Evolutionary conservation across 2,888 invertebrate genomes (phyloP).

Genomic region (Apodemia duryi): DNA sequence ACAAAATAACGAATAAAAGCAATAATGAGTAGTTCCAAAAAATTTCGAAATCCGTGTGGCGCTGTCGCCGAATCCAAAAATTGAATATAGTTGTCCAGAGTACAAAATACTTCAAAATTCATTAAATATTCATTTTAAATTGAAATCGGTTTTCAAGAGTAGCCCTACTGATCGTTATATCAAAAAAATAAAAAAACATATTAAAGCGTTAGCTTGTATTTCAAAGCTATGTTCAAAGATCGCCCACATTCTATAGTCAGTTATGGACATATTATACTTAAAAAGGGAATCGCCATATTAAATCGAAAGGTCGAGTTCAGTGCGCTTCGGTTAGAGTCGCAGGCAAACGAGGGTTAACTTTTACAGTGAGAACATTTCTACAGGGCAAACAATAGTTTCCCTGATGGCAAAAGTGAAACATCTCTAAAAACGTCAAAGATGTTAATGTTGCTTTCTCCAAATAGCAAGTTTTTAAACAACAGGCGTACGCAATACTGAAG

Average conservation of each 20-base stretch:
- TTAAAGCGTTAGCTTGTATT: not conserved
- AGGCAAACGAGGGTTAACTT: not conserved
- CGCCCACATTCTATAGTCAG: conserved; percentile 4
- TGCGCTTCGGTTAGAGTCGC: not conserved
- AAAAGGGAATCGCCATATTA: conserved; percentile 8
- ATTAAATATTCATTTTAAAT: no score
- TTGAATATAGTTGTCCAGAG: no score
- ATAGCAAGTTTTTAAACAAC: no score
- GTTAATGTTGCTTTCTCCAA: not conserved
- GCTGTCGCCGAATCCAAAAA: no score
- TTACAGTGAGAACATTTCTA: not conserved
- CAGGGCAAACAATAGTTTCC: not conserved
- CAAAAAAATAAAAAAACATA: not conserved
- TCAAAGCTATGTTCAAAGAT: not conserved
- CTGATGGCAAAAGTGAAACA: not conserved
- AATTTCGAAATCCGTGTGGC: no score
- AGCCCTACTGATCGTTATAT: no score
- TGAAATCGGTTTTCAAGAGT: no score
- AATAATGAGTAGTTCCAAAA: no score
- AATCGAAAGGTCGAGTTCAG: conserved; percentile 14
- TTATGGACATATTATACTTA: conserved; percentile 8
- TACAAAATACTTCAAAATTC: no score
- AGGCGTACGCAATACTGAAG: no score
- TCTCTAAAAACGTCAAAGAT: not conserved
- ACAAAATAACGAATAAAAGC: no score